Conservation (phyloP, 2,888 invertebrate genomes). For the Hanleya hanleyi region DNA sequence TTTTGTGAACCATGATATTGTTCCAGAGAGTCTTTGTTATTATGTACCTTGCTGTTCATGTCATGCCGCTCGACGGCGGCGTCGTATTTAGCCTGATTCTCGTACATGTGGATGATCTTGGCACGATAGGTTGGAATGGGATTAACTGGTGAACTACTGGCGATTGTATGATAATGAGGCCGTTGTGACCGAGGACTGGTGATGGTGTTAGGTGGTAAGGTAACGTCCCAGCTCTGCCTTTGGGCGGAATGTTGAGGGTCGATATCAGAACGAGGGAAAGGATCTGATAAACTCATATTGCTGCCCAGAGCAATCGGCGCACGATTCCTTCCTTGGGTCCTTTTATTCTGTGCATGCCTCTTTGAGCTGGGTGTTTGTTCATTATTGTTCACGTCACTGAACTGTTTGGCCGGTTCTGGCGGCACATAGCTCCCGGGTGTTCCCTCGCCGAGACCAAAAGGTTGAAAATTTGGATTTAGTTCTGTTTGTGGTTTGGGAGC, state of each 20-base stretch:
- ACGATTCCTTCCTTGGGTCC: constrained; percentile 28
- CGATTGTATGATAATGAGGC: not conserved
- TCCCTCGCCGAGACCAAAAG: not conserved
- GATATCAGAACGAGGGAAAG: constrained; percentile 28
- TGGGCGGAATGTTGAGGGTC: constrained; percentile 7
- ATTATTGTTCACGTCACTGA: constrained; percentile 48
- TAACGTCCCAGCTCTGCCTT: constrained; percentile 26
- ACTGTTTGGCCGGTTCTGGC: not conserved
- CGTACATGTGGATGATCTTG: constrained; percentile 55
- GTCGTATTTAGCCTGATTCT: constrained; percentile 58
- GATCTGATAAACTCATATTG: constrained; percentile 49
- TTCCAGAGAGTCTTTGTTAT: not conserved
- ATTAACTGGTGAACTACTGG: not conserved
- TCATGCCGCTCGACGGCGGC: not conserved
- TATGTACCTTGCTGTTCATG: not conserved
- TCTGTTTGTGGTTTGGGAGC: not conserved
- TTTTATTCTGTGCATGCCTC: not conserved
- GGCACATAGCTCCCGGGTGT: not conserved
- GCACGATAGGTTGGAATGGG: constrained; percentile 48
- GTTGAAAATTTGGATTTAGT: not conserved
- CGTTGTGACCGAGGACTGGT: not conserved
- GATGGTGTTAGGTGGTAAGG: constrained; percentile 11
- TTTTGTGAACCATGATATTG: not conserved
- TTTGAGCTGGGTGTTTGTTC: constrained; percentile 21
- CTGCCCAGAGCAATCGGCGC: constrained; percentile 47